These are phyloP conservation scores for Sebastes taczanowskii DNA, from an alignment of 2,797 vertebrate genomes.

Conservation along the genomic window DNA sequence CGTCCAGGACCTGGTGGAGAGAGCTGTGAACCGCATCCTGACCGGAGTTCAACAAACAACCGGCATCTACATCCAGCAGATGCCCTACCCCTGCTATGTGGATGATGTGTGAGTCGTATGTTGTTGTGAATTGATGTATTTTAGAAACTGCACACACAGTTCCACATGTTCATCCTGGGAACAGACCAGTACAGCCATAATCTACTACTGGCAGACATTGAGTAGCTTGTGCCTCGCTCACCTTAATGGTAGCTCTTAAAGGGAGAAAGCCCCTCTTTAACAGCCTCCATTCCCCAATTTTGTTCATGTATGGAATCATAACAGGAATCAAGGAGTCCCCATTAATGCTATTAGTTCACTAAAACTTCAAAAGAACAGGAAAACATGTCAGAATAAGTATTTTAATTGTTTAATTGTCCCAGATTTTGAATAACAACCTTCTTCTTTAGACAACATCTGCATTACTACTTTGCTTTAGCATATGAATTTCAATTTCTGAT, in stretches of 20 bases:
- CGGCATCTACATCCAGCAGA: slow-evolving; percentile 91
- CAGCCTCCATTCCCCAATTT: not conserved
- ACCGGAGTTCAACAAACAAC: slow-evolving; percentile 67
- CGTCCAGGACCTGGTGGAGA: slow-evolving; percentile 91
- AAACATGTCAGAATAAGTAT: not conserved
- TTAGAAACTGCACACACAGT: not conserved
- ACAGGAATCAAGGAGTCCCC: not conserved
- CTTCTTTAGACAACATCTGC: not conserved
- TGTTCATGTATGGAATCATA: not conserved
- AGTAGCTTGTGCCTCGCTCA: not conserved
- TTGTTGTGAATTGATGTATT: not conserved
- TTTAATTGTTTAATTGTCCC: not conserved
- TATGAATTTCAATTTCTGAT: not conserved
- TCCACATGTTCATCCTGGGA: not conserved
- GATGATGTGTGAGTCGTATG: slow-evolving; percentile 86
- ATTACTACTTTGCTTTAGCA: not conserved
- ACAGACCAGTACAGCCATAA: not conserved
- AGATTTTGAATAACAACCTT: not conserved
- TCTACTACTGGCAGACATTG: not conserved
- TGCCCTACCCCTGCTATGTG: slow-evolving; percentile 94
- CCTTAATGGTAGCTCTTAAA: not conserved
- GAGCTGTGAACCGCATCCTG: slow-evolving; percentile 77
- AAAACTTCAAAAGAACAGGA: not conserved
- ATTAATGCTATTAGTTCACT: not conserved
- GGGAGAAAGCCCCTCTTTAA: not conserved